Percentiles rank a stretch among this genome's conserved stretches.
phyloP scores from a whole-genome alignment of 2,888 invertebrate genomes.

The Phorcus lineatus region DNA sequence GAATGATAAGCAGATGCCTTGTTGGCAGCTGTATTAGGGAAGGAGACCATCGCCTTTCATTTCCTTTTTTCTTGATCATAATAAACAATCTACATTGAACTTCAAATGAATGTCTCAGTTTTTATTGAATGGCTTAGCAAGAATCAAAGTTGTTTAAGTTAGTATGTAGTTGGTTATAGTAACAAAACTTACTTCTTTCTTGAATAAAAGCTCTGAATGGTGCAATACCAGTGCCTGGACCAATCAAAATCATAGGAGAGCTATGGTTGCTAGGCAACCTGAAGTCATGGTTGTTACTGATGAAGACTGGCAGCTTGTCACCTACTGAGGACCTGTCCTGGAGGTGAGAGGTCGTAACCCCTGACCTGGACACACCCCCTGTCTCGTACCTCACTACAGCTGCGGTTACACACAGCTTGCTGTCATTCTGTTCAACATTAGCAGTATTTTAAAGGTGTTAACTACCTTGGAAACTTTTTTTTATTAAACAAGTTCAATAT shows the following conservation, averaged over 20 bases:
- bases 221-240: conserved; percentile 96
- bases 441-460: too few species aligned
- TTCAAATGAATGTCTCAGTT: too few species aligned
- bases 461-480: too few species aligned
- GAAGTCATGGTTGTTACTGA: conserved; percentile 62
- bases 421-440: conserved; percentile 37
- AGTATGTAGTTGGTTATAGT: too few species aligned
- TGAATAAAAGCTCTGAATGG: conserved; percentile 90
- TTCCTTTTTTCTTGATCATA: too few species aligned
- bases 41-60: too few species aligned
- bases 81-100: too few species aligned
- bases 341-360: conserved; percentile 58
- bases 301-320: conserved; percentile 56
- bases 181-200: conserved; percentile 76
- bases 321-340: conserved; percentile 48
- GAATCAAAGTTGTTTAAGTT: too few species aligned
- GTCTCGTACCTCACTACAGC: conserved; percentile 55
- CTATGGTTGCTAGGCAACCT: conserved; percentile 48
- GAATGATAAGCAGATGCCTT: too few species aligned
- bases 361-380: conserved; percentile 44
- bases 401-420: conserved; percentile 54
- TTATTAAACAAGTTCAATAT: too few species aligned
- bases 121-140: too few species aligned
- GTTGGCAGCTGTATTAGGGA: too few species aligned
- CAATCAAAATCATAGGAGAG: conserved; percentile 87